Conservation (phyloP, 2,797 vertebrate species). For the Macropus fuliginosus region DNA sequence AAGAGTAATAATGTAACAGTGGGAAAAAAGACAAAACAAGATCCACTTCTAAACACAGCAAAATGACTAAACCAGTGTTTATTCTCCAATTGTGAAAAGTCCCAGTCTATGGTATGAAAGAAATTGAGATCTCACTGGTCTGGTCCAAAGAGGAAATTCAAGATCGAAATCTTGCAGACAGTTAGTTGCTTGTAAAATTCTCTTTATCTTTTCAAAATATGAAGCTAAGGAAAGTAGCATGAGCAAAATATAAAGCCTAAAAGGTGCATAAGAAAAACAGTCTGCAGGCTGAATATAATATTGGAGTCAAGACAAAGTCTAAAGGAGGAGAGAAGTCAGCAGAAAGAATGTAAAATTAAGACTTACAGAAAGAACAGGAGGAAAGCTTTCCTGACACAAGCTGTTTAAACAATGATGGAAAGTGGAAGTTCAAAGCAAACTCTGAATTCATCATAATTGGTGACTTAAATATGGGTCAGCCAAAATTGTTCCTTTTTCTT, state of each 20-base stretch:
- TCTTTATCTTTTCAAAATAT: not conserved
- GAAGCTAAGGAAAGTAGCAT: not conserved
- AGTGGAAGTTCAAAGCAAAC: not conserved
- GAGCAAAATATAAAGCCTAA: not conserved
- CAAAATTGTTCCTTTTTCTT: not conserved
- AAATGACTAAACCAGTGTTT: not conserved
- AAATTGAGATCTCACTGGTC: not conserved
- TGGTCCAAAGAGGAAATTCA: no score
- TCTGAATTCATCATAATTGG: not conserved
- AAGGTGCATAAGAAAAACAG: not conserved
- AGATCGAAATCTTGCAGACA: not conserved
- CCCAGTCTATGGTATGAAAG: not conserved
- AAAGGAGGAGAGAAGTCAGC: not conserved
- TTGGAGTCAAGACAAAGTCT: not conserved
- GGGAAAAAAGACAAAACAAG: not conserved
- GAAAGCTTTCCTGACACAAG: not conserved
- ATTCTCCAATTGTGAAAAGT: not conserved
- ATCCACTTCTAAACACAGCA: not conserved
- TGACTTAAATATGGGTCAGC: not conserved
- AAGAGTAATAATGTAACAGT: constrained; percentile 29
- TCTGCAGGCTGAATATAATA: rapidly evolving
- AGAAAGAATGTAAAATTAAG: not conserved
- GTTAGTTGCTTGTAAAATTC: not conserved
- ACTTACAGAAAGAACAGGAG: not conserved
- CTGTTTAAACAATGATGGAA: not conserved